Conservation (phyloP, 2,888 invertebrate genomes). For the Marronus borbonicus region DNA sequence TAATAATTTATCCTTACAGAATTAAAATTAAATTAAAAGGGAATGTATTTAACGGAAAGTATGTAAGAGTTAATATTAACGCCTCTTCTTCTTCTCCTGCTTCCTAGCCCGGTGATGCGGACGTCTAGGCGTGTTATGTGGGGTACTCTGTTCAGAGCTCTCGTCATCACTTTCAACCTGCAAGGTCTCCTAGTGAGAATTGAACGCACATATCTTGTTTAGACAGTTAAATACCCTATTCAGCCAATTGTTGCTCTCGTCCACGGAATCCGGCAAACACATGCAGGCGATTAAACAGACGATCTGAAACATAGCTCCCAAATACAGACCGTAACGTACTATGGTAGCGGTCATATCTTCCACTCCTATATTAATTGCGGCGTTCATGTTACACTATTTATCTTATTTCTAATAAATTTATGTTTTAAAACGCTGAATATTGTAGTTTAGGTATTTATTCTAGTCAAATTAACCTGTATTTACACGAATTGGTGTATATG, state of each 20-base stretch:
- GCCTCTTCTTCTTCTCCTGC: conserved; percentile 82
- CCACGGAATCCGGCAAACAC: conserved; percentile 79
- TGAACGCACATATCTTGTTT: too few species aligned
- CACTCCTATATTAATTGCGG: conserved; percentile 72
- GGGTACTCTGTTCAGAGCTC: conserved; percentile 82
- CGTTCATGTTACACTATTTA: conserved; percentile 65
- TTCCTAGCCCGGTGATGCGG: conserved; percentile 77
- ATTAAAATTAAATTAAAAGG: not conserved
- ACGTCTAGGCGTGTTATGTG: conserved; percentile 79
- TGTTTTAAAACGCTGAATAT: conserved; percentile 1
- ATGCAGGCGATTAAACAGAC: conserved; percentile 88
- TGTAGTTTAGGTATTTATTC: too few species aligned
- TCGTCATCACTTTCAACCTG: conserved; percentile 81
- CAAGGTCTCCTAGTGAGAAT: conserved; percentile 42
- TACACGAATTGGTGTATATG: too few species aligned
- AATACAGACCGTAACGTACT: conserved; percentile 85
- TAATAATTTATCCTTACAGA: too few species aligned
- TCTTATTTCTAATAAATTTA: not conserved
- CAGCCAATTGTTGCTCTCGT: conserved; percentile 67
- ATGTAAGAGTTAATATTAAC: conserved; percentile 66
- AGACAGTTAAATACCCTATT: conserved; percentile 70
- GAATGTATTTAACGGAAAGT: not conserved
- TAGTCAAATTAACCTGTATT: too few species aligned
- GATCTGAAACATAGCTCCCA: conserved; percentile 91
- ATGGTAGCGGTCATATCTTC: conserved; percentile 83